Percentiles rank a stretch among this genome's conserved stretches.
These are phyloP conservation scores for Drosophila sechellia DNA, from an alignment of 1,140 invertebrate species.

Conservation along the genomic window DNA sequence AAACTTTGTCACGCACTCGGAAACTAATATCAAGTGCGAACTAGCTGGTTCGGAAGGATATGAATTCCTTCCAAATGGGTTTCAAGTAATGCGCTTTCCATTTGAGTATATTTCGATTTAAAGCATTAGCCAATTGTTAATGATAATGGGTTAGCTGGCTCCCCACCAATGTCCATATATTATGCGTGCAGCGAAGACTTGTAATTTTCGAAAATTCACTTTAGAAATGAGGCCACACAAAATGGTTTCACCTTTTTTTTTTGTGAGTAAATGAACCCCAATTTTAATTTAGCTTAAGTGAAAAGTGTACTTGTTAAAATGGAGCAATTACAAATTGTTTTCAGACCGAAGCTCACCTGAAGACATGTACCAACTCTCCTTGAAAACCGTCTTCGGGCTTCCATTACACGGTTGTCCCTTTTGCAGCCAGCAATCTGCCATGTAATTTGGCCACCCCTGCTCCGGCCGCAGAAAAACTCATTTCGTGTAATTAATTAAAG, in stretches of 20 bases:
- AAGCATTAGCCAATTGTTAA: too few relatives aligned
- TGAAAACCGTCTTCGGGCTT: conserved; percentile 5
- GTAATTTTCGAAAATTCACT: too few relatives aligned
- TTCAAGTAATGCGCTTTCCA: not conserved
- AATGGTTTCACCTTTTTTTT: not conserved
- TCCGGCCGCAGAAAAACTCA: conserved; percentile 14
- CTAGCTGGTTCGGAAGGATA: conserved; percentile 1
- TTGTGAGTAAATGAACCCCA: not conserved
- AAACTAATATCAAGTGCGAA: conserved; percentile 51
- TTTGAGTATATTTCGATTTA: too few relatives aligned
- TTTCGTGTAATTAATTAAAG: conserved; percentile 57
- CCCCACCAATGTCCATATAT: too few relatives aligned
- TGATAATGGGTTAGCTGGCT: too few relatives aligned
- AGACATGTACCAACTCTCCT: conserved; percentile 14
- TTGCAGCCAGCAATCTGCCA: not conserved
- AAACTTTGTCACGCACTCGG: conserved; percentile 42
- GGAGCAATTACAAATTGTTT: conserved; percentile 27
- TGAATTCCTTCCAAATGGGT: not conserved
- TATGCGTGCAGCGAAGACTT: too few relatives aligned
- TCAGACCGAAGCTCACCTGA: conserved; percentile 1
- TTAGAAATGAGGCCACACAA: too few relatives aligned
- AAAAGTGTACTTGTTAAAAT: conserved; percentile 17
- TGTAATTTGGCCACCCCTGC: conserved; percentile 19
- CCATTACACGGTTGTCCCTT: conserved; percentile 18
- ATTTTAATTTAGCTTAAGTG: conserved; percentile 21